These are phyloP conservation scores for Karalla daura DNA, from an alignment of 2,797 vertebrate genomes.

Conservation along the genomic window DNA sequence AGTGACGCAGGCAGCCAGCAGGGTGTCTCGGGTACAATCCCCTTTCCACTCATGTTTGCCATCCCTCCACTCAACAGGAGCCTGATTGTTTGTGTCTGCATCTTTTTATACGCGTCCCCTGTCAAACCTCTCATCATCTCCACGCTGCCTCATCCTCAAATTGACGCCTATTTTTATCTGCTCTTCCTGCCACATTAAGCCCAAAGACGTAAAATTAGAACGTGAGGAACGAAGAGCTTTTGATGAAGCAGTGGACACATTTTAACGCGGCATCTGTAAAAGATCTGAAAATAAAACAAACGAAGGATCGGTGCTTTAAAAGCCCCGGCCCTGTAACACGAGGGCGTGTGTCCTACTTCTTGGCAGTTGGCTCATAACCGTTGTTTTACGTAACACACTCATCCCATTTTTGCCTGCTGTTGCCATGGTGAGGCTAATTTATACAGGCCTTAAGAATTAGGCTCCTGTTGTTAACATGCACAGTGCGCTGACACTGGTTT, in stretches of 20 bases:
- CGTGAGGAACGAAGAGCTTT: slow-evolving; percentile 2
- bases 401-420: slow-evolving; percentile 80
- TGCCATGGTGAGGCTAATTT: slow-evolving; percentile 84
- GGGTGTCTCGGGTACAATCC: slow-evolving; percentile 39
- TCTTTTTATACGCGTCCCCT: slow-evolving; percentile 3
- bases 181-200: slow-evolving; percentile 18
- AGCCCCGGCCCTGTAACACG: slow-evolving; percentile 51
- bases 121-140: slow-evolving; percentile 25
- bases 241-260: slow-evolving; percentile 14
- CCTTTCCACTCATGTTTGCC: slow-evolving; percentile 31
- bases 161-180: slow-evolving; percentile 30
- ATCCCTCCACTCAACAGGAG: slow-evolving; percentile 8
- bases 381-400: slow-evolving; percentile 82
- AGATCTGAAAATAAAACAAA: slow-evolving; percentile 18
- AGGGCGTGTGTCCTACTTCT: slow-evolving; percentile 75
- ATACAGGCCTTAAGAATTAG: slow-evolving; percentile 78
- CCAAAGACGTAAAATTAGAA: slow-evolving; percentile 22
- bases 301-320: slow-evolving; percentile 43
- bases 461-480: slow-evolving; percentile 69
- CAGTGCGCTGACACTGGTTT: slow-evolving; percentile 45
- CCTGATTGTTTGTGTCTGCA: slow-evolving; percentile 14
- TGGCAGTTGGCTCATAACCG: slow-evolving; percentile 71
- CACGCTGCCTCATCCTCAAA: slow-evolving; percentile 16
- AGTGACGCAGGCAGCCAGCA: slow-evolving; percentile 21
- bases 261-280: slow-evolving; percentile 44